Percentiles rank a stretch among this genome's conserved stretches.
phyloP scores from a whole-genome alignment of 2,797 vertebrate genomes.

The Halcyon chelicuti region DNA sequence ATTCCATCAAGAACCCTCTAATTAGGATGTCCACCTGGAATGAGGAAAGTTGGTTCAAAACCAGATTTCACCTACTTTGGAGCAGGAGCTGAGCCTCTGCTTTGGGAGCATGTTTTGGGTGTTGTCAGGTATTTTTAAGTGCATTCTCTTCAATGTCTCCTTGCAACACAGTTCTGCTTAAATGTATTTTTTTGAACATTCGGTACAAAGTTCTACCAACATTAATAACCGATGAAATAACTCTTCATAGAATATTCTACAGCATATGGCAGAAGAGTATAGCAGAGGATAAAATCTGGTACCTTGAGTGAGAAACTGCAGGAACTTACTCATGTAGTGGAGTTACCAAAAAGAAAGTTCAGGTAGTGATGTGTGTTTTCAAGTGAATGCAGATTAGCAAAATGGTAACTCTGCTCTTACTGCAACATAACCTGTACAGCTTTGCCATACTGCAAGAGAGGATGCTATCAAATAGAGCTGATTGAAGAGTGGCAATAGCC shows the following conservation, averaged over 20 bases:
- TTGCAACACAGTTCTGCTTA: background rate
- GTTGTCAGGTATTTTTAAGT: slow-evolving; percentile 20
- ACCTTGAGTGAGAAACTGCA: background rate
- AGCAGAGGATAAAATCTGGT: background rate
- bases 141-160: background rate
- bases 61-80: background rate
- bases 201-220: background rate
- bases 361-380: background rate
- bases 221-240: background rate
- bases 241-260: background rate
- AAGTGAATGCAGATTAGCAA: background rate
- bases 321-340: background rate
- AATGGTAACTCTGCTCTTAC: background rate
- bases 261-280: background rate
- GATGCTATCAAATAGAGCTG: background rate
- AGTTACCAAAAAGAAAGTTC: background rate
- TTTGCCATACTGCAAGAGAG: background rate
- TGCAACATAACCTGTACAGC: background rate
- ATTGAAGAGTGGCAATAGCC: background rate
- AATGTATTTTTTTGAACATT: background rate
- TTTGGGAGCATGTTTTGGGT: background rate
- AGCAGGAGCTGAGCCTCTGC: background rate
- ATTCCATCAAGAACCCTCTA: background rate
- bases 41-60: background rate
- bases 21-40: background rate